Evolutionary conservation across 2,888 invertebrate species (phyloP), one percentile per base, ranked within the genome.

Genomic region (Hemithea aestivaria): DNA sequence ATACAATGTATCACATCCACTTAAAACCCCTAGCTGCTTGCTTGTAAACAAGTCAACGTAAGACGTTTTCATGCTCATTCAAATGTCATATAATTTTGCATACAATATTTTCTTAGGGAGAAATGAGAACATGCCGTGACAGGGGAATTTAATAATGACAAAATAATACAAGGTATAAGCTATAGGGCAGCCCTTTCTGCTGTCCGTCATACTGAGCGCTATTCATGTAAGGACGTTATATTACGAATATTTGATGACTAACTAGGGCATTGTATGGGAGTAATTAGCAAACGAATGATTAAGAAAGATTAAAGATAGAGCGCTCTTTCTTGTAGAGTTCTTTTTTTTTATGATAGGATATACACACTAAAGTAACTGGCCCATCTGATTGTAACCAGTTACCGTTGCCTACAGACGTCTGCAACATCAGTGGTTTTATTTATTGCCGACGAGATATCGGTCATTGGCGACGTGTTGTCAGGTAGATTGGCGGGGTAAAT

Each of bases 61-160:
- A 67, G 70, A 74, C 67, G 75, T 75, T 66, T 78, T 81, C 78
- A 66, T 75, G 72, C 73, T 85, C 80, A 85, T 87, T 87, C 84
- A 85, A 79, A 79, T 82, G 87, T 87, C 87, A 87, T 87, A 87
- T 80, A 78, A 79, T 81, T 85, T 87, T 85, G 85, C 87, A 87
- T 87, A 85, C 85, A 87, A 87, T 85, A 87, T 85, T 85, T 87
- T 75, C 83, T 77, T 75, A 66, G 69, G 71, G 63, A 68, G 73
- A 78, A 87, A 84, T 79, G 82, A 81, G 74, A 84, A 80, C 76
- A 62, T 58, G 69, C 60, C 70, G 71, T 84, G 87, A 87, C 87
- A 83, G 74, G 66, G 73, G 87, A 87, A 87, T 87, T 87, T 87
- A 87, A 87, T 87, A 85, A 87, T 87, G 85, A 87, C 87, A 87